These are phyloP conservation scores for Paradisaea rubra DNA, from an alignment of 2,113 vertebrate species.

Conservation along the genomic window DNA sequence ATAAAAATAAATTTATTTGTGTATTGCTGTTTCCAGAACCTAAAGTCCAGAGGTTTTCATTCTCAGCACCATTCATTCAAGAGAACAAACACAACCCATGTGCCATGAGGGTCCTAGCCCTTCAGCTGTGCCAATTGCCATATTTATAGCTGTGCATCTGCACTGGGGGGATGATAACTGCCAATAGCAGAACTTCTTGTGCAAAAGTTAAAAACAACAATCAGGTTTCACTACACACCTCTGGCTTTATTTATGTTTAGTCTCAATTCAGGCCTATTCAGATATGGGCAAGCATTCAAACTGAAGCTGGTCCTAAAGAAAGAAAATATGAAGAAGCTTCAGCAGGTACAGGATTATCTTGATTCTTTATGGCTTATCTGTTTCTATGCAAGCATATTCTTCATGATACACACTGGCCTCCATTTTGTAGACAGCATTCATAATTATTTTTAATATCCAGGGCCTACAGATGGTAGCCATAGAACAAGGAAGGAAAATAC, in stretches of 20 bases:
- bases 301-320: background rate
- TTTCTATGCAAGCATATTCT: background rate
- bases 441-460: background rate
- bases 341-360: background rate
- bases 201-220: background rate
- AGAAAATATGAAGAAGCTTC: background rate
- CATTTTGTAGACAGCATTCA: background rate
- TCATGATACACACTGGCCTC: background rate
- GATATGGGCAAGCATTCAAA: background rate
- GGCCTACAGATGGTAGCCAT: background rate
- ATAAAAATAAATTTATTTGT: background rate
- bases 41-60: background rate
- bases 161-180: background rate
- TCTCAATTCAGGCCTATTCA: background rate
- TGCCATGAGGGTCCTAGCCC: background rate
- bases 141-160: background rate
- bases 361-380: background rate
- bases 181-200: background rate
- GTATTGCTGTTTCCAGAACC: background rate
- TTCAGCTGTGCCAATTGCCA: background rate
- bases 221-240: background rate
- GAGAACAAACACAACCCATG: accelerated
- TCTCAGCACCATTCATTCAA: background rate
- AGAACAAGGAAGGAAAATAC: background rate
- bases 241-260: background rate